These are phyloP conservation scores for Solenodon paradoxus DNA, from an alignment of 2,113 vertebrate species.

Conservation along the genomic window DNA sequence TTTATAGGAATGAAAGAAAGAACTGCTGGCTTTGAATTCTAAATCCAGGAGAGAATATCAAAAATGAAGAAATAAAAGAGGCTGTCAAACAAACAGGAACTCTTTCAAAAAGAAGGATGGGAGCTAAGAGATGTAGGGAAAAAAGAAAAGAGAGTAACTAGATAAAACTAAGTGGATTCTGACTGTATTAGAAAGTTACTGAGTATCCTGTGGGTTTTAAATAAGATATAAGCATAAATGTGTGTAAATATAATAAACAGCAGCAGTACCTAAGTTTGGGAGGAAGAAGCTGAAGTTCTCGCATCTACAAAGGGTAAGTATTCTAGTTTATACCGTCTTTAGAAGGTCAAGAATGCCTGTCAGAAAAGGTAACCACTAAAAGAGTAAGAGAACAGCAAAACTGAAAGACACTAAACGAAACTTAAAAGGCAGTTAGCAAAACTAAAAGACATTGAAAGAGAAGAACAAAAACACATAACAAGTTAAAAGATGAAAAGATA, in stretches of 20 bases:
- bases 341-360: not conserved
- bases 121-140: not conserved
- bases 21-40: not conserved
- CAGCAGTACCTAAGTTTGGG: not conserved
- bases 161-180: not conserved
- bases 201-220: not conserved
- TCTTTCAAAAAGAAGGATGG: not conserved
- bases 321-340: not conserved
- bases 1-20: not conserved
- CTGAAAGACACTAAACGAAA: too few relatives aligned
- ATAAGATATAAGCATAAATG: not conserved
- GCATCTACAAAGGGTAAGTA: not conserved
- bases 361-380: not conserved
- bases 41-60: not conserved
- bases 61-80: not conserved
- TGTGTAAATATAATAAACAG: not conserved
- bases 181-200: not conserved
- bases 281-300: not conserved
- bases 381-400: not conserved
- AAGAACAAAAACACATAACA: not conserved
- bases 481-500: not conserved
- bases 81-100: not conserved
- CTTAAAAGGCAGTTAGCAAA: too few relatives aligned
- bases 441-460: not conserved
- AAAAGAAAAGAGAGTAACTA: not conserved